phyloP scores from a whole-genome alignment of 1,140 invertebrate genomes.

The Mactra quadrangularis region DNA sequence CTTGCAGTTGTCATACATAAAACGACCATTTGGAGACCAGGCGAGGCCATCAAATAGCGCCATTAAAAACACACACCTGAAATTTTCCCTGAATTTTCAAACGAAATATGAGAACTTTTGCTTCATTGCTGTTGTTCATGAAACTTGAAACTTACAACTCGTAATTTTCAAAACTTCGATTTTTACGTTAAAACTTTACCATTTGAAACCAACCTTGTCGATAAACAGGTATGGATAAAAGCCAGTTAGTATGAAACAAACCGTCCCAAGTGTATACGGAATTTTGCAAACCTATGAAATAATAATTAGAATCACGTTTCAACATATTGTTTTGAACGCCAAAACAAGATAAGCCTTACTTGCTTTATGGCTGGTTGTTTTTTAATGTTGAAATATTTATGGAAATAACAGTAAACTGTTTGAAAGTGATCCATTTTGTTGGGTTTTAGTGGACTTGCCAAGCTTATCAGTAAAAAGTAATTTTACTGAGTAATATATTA shows the following conservation, averaged over 20 bases:
- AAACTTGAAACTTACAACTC: no score
- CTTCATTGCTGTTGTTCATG: no score
- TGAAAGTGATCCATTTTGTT: slow-evolving; percentile 30
- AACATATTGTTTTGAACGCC: background rate
- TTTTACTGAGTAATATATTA: slow-evolving; percentile 48
- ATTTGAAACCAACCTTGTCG: no score
- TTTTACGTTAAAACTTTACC: no score
- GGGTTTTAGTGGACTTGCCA: background rate
- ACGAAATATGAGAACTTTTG: no score
- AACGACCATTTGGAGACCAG: no score
- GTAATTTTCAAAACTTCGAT: no score
- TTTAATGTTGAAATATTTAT: slow-evolving; percentile 43
- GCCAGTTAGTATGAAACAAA: background rate
- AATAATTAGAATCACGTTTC: slow-evolving; percentile 37
- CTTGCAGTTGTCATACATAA: no score
- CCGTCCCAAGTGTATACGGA: background rate
- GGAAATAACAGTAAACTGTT: slow-evolving; percentile 27
- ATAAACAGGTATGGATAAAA: slow-evolving; percentile 17
- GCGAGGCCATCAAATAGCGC: no score
- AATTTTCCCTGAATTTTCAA: no score
- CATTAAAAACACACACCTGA: no score
- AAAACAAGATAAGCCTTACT: background rate
- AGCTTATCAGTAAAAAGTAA: slow-evolving; percentile 42
- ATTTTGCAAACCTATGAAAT: slow-evolving; percentile 34
- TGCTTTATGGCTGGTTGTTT: slow-evolving; percentile 22